These are phyloP conservation scores for Haliclona indistincta DNA, from an alignment of 37 sponge, comb jelly and placozoan species.

Conservation along the genomic window DNA sequence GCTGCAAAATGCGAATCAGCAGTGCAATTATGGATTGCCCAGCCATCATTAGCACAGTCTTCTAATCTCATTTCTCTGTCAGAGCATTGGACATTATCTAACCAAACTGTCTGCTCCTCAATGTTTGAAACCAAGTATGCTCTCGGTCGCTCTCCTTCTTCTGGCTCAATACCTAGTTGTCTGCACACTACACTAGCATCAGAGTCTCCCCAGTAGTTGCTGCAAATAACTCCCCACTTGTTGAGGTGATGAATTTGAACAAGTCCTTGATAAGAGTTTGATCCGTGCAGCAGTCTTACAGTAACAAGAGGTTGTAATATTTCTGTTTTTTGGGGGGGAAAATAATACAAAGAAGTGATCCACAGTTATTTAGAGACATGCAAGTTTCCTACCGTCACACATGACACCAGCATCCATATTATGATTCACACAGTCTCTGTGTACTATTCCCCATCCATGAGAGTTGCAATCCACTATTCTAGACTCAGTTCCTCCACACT, in stretches of 20 bases:
- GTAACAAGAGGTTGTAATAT: constrained; percentile 20
- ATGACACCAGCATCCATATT: too few relatives aligned
- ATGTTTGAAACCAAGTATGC: too few relatives aligned
- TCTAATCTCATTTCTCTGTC: background rate
- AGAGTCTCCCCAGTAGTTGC: background rate
- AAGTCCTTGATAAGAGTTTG: constrained; percentile 32
- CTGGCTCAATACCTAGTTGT: too few relatives aligned
- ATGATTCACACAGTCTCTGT: too few relatives aligned
- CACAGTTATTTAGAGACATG: too few relatives aligned
- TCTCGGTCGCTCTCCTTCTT: background rate
- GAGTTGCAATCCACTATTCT: constrained; percentile 32
- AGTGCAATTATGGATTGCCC: background rate
- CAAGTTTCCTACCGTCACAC: constrained; percentile 5
- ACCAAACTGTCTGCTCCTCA: background rate
- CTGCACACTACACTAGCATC: constrained; percentile 6
- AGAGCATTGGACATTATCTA: constrained; percentile 13
- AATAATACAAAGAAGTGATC: background rate
- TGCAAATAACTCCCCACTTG: constrained; percentile 57
- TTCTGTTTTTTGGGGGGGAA: background rate
- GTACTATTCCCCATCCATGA: constrained; percentile 33
- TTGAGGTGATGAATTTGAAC: constrained; percentile 65
- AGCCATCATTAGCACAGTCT: background rate
- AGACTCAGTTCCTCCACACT: constrained; percentile 40
- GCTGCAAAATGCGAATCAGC: too few relatives aligned
- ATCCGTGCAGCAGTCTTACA: constrained; percentile 44